Evolutionary conservation across 2,888 invertebrate species (phyloP).

Genomic region (Anthophora plumipes): DNA sequence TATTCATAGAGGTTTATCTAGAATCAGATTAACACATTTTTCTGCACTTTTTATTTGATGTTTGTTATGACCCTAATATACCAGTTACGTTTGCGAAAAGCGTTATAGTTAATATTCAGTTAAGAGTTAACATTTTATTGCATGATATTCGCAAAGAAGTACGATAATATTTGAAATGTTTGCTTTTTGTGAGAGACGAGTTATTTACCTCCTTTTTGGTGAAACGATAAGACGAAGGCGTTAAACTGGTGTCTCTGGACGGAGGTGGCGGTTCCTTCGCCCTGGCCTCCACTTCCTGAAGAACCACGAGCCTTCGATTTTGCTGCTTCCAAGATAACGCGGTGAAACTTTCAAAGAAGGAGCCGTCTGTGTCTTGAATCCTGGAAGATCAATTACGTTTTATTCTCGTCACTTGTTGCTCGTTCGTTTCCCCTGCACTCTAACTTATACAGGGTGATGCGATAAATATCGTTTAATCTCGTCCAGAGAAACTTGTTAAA

Average conservation of each 20-base stretch:
- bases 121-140: too few species aligned
- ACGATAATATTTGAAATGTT: not conserved
- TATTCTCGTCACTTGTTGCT: slow-evolving; percentile 22
- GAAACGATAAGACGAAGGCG: slow-evolving; percentile 70
- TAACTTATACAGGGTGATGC: not conserved
- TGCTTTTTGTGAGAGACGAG: not conserved
- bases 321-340: slow-evolving; percentile 96
- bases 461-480: not conserved
- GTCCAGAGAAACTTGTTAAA: not conserved
- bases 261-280: slow-evolving; percentile 86
- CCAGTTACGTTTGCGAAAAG: too few species aligned
- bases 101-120: too few species aligned
- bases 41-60: too few species aligned
- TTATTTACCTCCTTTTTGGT: slow-evolving; percentile 75
- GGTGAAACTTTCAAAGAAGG: slow-evolving; percentile 97
- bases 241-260: slow-evolving; percentile 85
- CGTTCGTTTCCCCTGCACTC: not conserved
- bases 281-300: slow-evolving; percentile 91
- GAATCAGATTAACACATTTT: too few species aligned
- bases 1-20: too few species aligned
- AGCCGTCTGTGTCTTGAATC: slow-evolving; percentile 97
- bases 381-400: slow-evolving; percentile 85
- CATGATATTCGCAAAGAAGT: too few species aligned
- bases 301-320: slow-evolving; percentile 92
- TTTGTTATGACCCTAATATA: too few species aligned